Percentiles rank a stretch among this genome's conserved stretches.
Conservation (phyloP, 2,888 invertebrate genomes). For the Lepidochrysops patricia region DNA sequence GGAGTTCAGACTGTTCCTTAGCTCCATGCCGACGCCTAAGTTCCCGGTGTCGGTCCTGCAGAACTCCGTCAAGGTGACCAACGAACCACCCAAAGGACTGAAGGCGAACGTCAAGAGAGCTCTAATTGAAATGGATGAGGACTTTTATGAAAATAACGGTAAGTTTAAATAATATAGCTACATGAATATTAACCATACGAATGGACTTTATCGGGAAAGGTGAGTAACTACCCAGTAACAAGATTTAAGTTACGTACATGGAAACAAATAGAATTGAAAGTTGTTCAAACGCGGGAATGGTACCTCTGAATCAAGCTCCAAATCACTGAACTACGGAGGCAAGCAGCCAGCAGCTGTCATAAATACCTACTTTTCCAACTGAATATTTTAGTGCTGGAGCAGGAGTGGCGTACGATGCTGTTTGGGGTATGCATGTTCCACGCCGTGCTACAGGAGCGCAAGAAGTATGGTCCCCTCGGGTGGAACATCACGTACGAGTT, state of each 20-base stretch:
- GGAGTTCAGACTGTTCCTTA: slow-evolving; percentile 88
- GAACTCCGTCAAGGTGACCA: slow-evolving; percentile 94
- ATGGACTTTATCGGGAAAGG: too few species aligned
- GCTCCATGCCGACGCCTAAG: slow-evolving; percentile 89
- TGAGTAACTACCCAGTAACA: too few species aligned
- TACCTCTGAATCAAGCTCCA: too few species aligned
- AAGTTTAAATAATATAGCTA: slow-evolving; percentile 17
- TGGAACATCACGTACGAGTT: slow-evolving; percentile 97
- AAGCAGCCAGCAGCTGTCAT: too few species aligned
- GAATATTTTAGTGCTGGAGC: slow-evolving; percentile 66
- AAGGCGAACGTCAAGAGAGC: slow-evolving; percentile 91
- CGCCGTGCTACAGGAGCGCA: slow-evolving; percentile 92
- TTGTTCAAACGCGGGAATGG: too few species aligned
- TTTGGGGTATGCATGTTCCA: slow-evolving; percentile 94
- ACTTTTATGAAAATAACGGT: slow-evolving; percentile 89
- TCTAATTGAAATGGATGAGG: slow-evolving; percentile 82
- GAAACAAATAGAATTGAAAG: too few species aligned
- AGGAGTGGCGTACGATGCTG: slow-evolving; percentile 82
- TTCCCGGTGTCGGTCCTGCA: slow-evolving; percentile 95
- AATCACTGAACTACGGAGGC: too few species aligned
- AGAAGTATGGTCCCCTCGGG: slow-evolving; percentile 92
- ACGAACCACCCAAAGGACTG: slow-evolving; percentile 94
- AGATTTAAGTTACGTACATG: too few species aligned
- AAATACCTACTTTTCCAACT: too few species aligned
- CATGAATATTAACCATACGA: too few species aligned